A percentile compares a stretch with the other conserved stretches of the same genome.
These are phyloP conservation scores for Deroplatys truncata DNA, from an alignment of 2,888 invertebrate genomes.

Conservation along the genomic window DNA sequence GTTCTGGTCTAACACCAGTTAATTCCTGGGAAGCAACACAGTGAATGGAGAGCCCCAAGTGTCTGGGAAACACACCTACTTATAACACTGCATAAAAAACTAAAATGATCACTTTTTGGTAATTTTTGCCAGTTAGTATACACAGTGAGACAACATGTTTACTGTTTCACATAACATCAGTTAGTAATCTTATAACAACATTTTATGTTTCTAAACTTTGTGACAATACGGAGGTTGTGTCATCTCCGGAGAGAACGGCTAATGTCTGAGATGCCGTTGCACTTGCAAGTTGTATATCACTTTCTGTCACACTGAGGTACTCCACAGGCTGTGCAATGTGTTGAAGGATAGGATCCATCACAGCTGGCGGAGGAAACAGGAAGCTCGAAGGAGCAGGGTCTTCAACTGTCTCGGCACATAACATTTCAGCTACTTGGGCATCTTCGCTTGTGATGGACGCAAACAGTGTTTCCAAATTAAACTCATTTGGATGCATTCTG, in stretches of 20 bases:
- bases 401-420: slow-evolving; percentile 3
- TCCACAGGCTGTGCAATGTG: slow-evolving; percentile 11
- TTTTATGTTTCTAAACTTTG: slow-evolving; percentile 13
- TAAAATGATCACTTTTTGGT: too few species aligned
- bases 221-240: slow-evolving; percentile 20
- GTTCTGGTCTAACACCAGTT: too few species aligned
- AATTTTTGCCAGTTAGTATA: too few species aligned
- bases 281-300: neutral
- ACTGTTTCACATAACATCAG: too few species aligned
- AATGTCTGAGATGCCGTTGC: neutral
- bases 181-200: too few species aligned
- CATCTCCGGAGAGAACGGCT: slow-evolving; percentile 19
- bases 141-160: too few species aligned
- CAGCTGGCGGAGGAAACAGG: slow-evolving; percentile 1
- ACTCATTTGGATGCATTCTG: slow-evolving; percentile 19
- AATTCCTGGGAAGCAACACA: too few species aligned
- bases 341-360: slow-evolving; percentile 18
- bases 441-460: slow-evolving; percentile 26
- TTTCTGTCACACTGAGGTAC: neutral
- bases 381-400: neutral
- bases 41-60: too few species aligned
- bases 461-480: slow-evolving; percentile 22
- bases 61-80: too few species aligned
- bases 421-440: slow-evolving; percentile 17
- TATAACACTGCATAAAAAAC: too few species aligned